Conservation (phyloP, 2,113 vertebrate genomes). For the Alectura lathami region DNA sequence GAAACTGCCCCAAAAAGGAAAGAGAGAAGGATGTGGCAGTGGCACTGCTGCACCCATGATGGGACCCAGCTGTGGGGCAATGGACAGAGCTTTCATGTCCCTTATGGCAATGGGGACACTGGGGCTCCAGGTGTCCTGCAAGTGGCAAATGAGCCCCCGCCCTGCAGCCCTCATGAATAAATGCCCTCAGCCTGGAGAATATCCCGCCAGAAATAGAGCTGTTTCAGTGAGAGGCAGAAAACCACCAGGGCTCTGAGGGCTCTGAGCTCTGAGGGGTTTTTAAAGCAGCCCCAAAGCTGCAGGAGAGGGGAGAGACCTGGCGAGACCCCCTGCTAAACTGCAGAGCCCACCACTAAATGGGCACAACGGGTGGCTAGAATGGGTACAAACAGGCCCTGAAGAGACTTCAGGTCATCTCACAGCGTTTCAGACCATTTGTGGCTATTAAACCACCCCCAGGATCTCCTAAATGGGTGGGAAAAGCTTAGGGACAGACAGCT, state of each 20-base stretch:
- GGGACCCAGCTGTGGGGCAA: rapidly evolving
- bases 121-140: neutral
- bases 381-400: neutral
- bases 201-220: neutral
- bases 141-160: neutral
- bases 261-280: neutral
- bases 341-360: neutral
- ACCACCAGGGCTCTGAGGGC: neutral
- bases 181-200: neutral
- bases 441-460: neutral
- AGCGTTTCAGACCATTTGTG: neutral
- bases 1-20: conserved; percentile 61
- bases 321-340: neutral
- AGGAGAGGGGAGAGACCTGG: neutral
- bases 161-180: neutral
- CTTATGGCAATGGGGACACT: neutral
- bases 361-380: rapidly evolving
- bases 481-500: neutral
- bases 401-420: neutral
- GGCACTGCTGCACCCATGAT: neutral
- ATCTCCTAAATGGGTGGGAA: neutral
- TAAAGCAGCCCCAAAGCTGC: neutral
- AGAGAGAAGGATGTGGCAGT: neutral
- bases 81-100: too few species aligned
- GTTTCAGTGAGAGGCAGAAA: neutral